These are phyloP conservation scores for Plagodis dolabraria DNA, from an alignment of 2,888 invertebrate genomes.

Conservation along the genomic window DNA sequence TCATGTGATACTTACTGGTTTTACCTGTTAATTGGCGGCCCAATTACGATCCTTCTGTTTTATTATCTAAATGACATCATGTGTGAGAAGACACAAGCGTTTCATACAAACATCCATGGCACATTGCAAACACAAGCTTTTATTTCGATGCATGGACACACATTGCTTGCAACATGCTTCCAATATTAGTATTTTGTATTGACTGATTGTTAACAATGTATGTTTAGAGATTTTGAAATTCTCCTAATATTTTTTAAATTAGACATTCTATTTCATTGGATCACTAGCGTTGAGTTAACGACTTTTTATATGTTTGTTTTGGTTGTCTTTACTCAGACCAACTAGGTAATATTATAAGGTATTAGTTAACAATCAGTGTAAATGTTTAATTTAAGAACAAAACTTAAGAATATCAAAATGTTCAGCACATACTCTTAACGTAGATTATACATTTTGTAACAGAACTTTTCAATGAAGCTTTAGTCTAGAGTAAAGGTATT, in stretches of 20 bases:
- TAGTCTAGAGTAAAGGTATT: neutral
- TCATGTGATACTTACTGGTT: too few relatives aligned
- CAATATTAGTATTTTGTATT: slow-evolving; percentile 34
- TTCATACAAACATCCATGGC: slow-evolving; percentile 58
- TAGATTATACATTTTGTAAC: neutral
- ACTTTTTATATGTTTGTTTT: too few relatives aligned
- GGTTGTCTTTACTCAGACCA: too few relatives aligned
- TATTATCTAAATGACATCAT: slow-evolving; percentile 13
- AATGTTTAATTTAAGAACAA: slow-evolving; percentile 18
- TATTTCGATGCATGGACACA: slow-evolving; percentile 50
- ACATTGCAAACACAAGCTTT: slow-evolving; percentile 61
- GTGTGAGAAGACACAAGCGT: slow-evolving; percentile 36
- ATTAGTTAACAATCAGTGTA: slow-evolving; percentile 26
- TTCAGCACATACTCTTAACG: neutral
- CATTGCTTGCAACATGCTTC: slow-evolving; percentile 61
- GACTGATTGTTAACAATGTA: slow-evolving; percentile 38
- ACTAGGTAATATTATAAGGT: too few relatives aligned
- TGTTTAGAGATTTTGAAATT: neutral
- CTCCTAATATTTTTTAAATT: too few relatives aligned
- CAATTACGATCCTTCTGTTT: neutral
- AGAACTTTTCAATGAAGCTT: neutral
- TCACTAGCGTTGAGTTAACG: too few relatives aligned
- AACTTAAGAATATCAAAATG: slow-evolving; percentile 18
- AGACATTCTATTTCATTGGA: too few relatives aligned
- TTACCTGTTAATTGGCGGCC: too few relatives aligned